Conservation (phyloP, 2,113 vertebrate genomes). For the Clarias magur region DNA sequence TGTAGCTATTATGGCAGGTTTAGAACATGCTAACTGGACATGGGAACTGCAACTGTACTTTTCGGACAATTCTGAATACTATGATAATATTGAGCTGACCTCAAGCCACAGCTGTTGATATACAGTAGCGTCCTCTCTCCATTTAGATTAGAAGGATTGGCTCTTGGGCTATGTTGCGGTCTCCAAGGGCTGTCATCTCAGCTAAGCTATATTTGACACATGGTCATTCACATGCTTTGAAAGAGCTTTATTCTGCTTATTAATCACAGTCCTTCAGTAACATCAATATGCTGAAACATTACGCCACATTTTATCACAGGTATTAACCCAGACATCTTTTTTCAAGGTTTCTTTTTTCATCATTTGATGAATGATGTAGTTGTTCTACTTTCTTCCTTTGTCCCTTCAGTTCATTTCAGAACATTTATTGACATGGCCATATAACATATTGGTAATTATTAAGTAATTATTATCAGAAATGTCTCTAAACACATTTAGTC, state of each 20-base stretch:
- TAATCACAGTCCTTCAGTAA: background rate
- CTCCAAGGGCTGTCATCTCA: background rate
- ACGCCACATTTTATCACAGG: background rate
- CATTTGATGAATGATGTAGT: background rate
- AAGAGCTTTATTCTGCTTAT: background rate
- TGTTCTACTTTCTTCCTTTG: background rate
- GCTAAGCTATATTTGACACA: background rate
- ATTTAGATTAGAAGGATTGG: background rate
- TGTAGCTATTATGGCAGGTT: background rate
- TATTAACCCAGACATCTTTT: background rate
- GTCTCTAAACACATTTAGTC: background rate
- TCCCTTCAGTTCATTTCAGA: background rate
- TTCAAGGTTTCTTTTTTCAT: background rate
- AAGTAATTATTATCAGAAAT: background rate
- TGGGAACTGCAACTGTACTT: background rate
- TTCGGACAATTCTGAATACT: background rate
- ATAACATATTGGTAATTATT: background rate
- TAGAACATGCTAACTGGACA: background rate
- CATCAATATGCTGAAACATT: background rate
- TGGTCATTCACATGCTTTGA: background rate
- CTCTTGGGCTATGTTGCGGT: background rate
- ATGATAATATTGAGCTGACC: background rate
- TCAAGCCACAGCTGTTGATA: background rate
- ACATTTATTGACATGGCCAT: background rate
- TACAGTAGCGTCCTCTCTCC: background rate